Evolutionary conservation across 2,797 vertebrate genomes (phyloP).

Genomic region (Anableps anableps): DNA sequence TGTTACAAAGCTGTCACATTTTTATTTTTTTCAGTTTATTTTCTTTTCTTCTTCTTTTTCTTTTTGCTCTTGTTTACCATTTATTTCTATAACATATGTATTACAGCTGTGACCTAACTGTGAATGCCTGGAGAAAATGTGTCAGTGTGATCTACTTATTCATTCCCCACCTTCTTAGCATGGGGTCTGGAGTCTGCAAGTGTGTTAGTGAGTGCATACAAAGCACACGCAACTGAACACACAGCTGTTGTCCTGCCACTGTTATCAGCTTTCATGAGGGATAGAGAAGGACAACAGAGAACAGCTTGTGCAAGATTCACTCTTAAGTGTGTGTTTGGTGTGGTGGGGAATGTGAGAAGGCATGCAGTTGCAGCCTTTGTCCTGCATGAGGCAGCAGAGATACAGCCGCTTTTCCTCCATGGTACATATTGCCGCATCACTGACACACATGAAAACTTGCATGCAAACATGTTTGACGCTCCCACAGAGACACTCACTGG

Average conservation of each 20-base stretch:
- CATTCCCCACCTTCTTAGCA: conserved; percentile 48
- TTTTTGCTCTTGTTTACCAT: neutral
- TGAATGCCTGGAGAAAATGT: conserved; percentile 56
- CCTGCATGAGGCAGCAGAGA: conserved; percentile 84
- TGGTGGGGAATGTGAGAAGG: conserved; percentile 20
- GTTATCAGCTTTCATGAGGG: conserved; percentile 62
- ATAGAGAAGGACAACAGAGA: conserved; percentile 57
- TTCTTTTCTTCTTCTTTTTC: neutral
- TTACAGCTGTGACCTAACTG: conserved; percentile 38
- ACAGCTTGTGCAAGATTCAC: conserved; percentile 57
- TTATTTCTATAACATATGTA: conserved; percentile 9
- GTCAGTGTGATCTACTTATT: conserved; percentile 61
- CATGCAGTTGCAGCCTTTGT: conserved; percentile 59
- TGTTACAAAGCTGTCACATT: conserved; percentile 5
- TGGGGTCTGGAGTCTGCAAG: conserved; percentile 31
- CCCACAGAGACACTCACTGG: conserved; percentile 14
- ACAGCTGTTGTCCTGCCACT: conserved; percentile 59
- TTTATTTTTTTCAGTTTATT: neutral
- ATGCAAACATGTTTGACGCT: conserved; percentile 9
- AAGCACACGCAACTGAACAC: conserved; percentile 49
- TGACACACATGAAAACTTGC: conserved; percentile 53
- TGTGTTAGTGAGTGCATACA: conserved; percentile 28
- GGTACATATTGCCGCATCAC: conserved; percentile 58
- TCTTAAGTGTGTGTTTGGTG: conserved; percentile 34
- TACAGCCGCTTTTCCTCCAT: conserved; percentile 63